Percentiles rank a stretch among this genome's conserved stretches.
Conservation (phyloP, 2,797 vertebrate genomes). For the Rhinella marina region DNA sequence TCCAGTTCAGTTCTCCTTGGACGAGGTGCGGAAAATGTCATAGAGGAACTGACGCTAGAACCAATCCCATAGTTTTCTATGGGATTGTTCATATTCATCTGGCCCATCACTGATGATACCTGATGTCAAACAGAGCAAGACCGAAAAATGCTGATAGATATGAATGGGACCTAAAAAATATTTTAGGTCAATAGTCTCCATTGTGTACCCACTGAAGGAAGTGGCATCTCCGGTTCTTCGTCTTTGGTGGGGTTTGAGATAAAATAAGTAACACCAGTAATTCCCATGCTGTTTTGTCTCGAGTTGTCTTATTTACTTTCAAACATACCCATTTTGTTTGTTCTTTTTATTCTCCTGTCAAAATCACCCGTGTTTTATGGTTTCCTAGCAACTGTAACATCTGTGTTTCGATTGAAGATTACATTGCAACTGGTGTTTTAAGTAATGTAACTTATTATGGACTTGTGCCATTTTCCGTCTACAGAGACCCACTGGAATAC, state of each 20-base stretch:
- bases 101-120: too few relatives aligned
- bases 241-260: neutral
- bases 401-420: constrained; percentile 14
- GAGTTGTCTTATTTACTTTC: neutral
- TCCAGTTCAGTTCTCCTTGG: too few relatives aligned
- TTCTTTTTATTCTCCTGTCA: neutral
- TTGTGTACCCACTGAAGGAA: neutral
- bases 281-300: neutral
- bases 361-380: constrained; percentile 17
- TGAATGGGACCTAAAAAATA: neutral
- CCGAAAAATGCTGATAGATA: too few relatives aligned
- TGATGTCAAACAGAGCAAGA: too few relatives aligned
- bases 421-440: neutral
- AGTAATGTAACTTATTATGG: neutral
- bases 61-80: too few relatives aligned
- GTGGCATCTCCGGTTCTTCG: too few relatives aligned
- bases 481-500: neutral
- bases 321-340: neutral
- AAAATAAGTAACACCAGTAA: neutral
- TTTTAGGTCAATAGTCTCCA: neutral
- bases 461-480: neutral
- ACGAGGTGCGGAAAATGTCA: too few relatives aligned
- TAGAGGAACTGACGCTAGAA: too few relatives aligned
- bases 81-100: too few relatives aligned
- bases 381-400: constrained; percentile 39